Base-by-base conservation (phyloP, 2,113 vertebrate species). In the Trinectes maculatus region DNA sequence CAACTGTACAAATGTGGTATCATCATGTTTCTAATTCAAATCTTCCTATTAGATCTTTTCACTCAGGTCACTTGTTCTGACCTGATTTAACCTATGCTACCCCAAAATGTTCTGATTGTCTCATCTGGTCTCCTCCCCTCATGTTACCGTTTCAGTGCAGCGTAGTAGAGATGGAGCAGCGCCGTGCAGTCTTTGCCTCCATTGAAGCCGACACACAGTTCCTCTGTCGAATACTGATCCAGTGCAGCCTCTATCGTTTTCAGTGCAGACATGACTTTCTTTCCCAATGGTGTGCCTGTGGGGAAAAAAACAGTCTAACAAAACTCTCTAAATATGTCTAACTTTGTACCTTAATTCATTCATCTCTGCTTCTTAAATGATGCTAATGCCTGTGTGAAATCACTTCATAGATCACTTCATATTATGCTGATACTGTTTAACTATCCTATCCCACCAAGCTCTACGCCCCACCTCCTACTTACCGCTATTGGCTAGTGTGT, bases 151-250 rank as follows among this genome's bases (percentile, higher is more conserved):
- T 94, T 93, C 64, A 95, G 67, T 0, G 94, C 95, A 0, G 95
- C 96, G 0, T 97, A 93, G 88, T 93, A 94, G 1, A 99, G 95
- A 71, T 99, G 98, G 13, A 99, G 92, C 62, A 99, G 92, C 0
- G 93, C 96, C 0, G 97, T 99, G 89, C 98, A 98, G 89, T 99
- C 98, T 82, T 99, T 99, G 71, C 98, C 98, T 1, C 98, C 97
- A 0, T 99, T 99, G 91, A 99, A 99, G 36, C 95, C 97, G 48
- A 98, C 90, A 0, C 96, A 99, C 77, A 98, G 82, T 74, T 95
- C 90, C 46, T 79, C 61, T n/a, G 92, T 83, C 6, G 84, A 77
- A 87, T 96, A 98, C 49, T 21, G 91, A 25, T 93, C 89, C 89
- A 99, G 88, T 2, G 95, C 93, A 6, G 85, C 85, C 75, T 98